These are phyloP conservation scores for Pachycephus smyrnensis DNA, from an alignment of 2,888 invertebrate genomes.

Conservation along the genomic window DNA sequence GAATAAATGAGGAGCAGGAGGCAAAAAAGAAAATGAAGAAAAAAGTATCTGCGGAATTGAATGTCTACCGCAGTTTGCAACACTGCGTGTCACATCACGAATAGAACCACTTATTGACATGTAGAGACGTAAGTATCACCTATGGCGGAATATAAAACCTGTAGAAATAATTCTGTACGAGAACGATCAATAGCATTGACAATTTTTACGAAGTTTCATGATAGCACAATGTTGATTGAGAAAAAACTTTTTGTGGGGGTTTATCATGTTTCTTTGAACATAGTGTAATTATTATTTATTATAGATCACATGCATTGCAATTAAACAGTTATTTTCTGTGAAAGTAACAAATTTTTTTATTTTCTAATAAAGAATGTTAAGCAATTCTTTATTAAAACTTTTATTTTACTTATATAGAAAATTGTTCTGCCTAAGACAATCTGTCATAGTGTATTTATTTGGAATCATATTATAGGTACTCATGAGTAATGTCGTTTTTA, in stretches of 20 bases:
- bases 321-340: too few relatives aligned
- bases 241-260: neutral
- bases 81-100: neutral
- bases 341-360: too few relatives aligned
- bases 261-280: neutral
- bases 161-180: neutral
- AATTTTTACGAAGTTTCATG: neutral
- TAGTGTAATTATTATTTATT: neutral
- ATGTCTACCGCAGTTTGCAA: neutral
- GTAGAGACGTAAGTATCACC: neutral
- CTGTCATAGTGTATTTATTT: too few relatives aligned
- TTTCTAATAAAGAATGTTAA: too few relatives aligned
- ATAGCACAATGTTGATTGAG: neutral
- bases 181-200: neutral
- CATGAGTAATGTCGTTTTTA: too few relatives aligned
- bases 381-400: too few relatives aligned
- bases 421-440: too few relatives aligned
- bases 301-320: too few relatives aligned
- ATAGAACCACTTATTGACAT: neutral
- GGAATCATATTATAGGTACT: too few relatives aligned
- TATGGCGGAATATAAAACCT: neutral
- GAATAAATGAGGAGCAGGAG: neutral
- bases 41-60: neutral
- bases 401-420: too few relatives aligned
- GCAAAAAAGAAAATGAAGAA: neutral